phyloP scores from a whole-genome alignment of 2,797 vertebrate species.

The Labroides dimidiatus region DNA sequence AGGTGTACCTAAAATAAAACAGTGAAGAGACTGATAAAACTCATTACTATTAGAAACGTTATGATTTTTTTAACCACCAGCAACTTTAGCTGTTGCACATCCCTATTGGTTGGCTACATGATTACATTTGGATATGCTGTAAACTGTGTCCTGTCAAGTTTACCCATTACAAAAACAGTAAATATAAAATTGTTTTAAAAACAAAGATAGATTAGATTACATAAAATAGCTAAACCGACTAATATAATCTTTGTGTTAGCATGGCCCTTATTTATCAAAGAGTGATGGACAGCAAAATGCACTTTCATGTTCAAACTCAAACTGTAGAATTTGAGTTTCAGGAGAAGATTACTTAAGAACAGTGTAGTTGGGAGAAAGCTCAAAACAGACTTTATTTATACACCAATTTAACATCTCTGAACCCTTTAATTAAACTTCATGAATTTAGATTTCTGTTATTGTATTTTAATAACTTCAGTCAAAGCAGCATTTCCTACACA shows the following conservation, averaged over 20 bases:
- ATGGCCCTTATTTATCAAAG: conserved; percentile 22
- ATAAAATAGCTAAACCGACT: neutral
- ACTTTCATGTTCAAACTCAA: conserved; percentile 2
- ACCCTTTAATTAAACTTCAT: conserved; percentile 12
- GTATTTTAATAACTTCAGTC: conserved; percentile 19
- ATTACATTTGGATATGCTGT: no score
- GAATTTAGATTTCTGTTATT: neutral
- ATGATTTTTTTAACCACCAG: no score
- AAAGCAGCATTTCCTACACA: conserved; percentile 17
- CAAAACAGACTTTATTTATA: conserved; percentile 1
- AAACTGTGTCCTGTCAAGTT: no score
- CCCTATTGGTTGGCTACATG: no score
- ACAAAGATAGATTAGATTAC: no score
- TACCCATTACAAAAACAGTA: no score
- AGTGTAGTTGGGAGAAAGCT: conserved; percentile 5
- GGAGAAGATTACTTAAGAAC: conserved; percentile 4
- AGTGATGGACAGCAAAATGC: conserved; percentile 18
- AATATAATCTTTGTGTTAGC: conserved; percentile 22
- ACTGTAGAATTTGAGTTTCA: conserved; percentile 35
- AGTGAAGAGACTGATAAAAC: no score
- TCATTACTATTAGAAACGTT: no score
- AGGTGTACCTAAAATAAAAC: no score
- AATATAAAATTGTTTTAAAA: no score
- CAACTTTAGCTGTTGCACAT: no score
- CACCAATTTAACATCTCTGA: conserved; percentile 25